Evolutionary conservation across 2,113 vertebrate genomes (phyloP), one percentile per base, ranked within the genome.

Genomic region (Octodon degus): DNA sequence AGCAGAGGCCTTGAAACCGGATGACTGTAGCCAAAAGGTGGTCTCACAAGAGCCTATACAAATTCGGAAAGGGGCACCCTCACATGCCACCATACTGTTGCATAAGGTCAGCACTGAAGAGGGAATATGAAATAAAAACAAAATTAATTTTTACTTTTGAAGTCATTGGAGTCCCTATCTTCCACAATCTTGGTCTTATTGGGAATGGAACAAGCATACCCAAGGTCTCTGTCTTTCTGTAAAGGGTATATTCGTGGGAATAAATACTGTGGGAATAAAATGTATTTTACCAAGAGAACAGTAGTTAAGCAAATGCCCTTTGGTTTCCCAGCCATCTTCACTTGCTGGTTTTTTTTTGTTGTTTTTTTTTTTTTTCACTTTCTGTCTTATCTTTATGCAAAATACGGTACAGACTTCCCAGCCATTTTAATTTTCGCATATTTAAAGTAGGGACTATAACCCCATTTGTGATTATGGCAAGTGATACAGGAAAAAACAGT

Each of bases 81-180:
- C 72, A 67, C 40, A 9, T 30, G 3, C 55, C 83, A 19, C 67
- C 62, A 32, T 68, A 6, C 32, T 81, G 77, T 95, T 93, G 47
- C 19, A 16, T 24, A 95, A 96, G 62, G 37, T 86, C 65, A 32
- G 22, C 77, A 43, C 16, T 34, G 81, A 90, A 90, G 50, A n/a
- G 32, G n/a, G 34, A 91, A 89, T 72, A 77, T 20, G 86, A 95
- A 95, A 93, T 79, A 76, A 92, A 92, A 76, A 37, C 27, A 12
- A 74, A 76, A 83, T 50, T 34, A 65, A n/a, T 90, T 62, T 40
- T 27, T 68, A 80, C 47, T 90, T 88, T 81, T 86, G 74, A 82
- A 70, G 67, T 79, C 68, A 93, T 95, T 74, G 50, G 32, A 53
- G 83, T 74, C 17, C 30, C 3, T 27, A 14, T 2, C n/a, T 67